phyloP scores from a whole-genome alignment of 2,888 invertebrate species.

The Hypomecis punctinalis region DNA sequence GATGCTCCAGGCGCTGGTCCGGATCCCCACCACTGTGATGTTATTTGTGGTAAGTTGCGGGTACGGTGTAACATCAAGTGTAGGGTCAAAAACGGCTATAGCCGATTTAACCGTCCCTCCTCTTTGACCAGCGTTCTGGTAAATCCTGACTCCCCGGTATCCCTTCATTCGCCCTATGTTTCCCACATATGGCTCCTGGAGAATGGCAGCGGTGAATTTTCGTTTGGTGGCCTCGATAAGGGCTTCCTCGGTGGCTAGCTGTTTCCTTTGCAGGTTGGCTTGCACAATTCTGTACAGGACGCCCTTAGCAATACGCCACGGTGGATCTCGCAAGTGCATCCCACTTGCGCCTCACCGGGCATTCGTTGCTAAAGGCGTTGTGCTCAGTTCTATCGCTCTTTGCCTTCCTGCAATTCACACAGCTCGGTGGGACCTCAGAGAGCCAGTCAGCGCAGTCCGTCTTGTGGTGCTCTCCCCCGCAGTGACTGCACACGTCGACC shows the following conservation, averaged over 20 bases:
- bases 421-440: not conserved
- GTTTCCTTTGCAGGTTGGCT: not conserved
- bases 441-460: not conserved
- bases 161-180: not conserved
- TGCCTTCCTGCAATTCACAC: not conserved
- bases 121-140: not conserved
- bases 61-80: not conserved
- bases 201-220: not conserved
- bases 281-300: not conserved
- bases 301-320: slow-evolving; percentile 6
- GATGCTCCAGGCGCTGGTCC: slow-evolving; percentile 1
- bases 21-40: not conserved
- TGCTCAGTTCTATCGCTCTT: not conserved
- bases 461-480: slow-evolving; percentile 26
- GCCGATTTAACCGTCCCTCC: not conserved
- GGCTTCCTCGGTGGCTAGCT: not conserved
- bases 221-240: not conserved
- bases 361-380: slow-evolving; percentile 12
- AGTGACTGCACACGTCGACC: slow-evolving; percentile 18
- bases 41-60: not conserved
- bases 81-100: not conserved
- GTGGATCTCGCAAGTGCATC: slow-evolving; percentile 1
- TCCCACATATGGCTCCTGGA: slow-evolving; percentile 7
- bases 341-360: slow-evolving; percentile 4
- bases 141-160: not conserved